These are phyloP conservation scores for Procambarus virginalis DNA, from an alignment of 1,140 invertebrate genomes.

Conservation along the genomic window DNA sequence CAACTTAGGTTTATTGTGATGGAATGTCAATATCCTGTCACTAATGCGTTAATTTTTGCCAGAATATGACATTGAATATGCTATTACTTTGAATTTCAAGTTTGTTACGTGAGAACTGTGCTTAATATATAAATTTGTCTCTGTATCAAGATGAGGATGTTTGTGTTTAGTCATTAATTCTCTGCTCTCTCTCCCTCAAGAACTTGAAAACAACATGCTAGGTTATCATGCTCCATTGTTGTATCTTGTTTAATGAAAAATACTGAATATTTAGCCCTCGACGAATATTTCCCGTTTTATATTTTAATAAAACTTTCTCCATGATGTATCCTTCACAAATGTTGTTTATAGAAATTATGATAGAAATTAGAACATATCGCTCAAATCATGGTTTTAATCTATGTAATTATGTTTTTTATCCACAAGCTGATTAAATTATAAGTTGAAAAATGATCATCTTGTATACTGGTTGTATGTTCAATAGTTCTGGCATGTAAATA, in stretches of 20 bases:
- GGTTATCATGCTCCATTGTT: background rate
- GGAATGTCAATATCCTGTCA: background rate
- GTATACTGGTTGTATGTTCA: constrained; percentile 50
- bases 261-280: background rate
- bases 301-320: background rate
- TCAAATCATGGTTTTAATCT: background rate
- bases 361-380: constrained; percentile 17
- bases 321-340: background rate
- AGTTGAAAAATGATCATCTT: background rate
- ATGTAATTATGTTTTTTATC: constrained; percentile 7
- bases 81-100: background rate
- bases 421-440: background rate
- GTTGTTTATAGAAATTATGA: background rate
- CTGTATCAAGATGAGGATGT: background rate
- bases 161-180: background rate
- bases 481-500: constrained; percentile 43
- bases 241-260: background rate
- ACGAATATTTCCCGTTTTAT: background rate
- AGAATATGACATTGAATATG: background rate
- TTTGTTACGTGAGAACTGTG: background rate
- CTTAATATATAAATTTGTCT: background rate
- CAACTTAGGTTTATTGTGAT: background rate
- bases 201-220: background rate
- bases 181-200: background rate
- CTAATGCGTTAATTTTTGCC: background rate